A percentile compares a stretch with the other conserved stretches of the same genome.
Conservation (phyloP, 1,140 invertebrate genomes). For the Colletes gigas region DNA sequence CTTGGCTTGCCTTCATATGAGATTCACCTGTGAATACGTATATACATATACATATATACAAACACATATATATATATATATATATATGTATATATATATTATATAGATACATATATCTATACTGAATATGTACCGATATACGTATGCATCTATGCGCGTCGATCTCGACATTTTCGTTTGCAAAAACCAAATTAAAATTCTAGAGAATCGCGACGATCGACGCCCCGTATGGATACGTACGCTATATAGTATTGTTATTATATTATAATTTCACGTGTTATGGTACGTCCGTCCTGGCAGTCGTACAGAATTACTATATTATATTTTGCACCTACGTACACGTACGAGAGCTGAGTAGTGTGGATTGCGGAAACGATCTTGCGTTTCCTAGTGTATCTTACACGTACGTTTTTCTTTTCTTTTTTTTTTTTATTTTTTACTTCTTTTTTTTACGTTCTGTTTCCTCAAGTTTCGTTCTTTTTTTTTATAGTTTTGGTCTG, state of each 20-base stretch:
- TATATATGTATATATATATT: slow-evolving; percentile 62
- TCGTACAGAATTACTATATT: slow-evolving; percentile 57
- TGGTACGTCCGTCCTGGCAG: slow-evolving; percentile 67
- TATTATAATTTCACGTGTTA: slow-evolving; percentile 68
- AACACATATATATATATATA: slow-evolving; percentile 67
- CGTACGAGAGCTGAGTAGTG: slow-evolving; percentile 64
- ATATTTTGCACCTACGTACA: slow-evolving; percentile 58
- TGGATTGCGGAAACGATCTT: slow-evolving; percentile 60
- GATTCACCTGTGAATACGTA: slow-evolving; percentile 76
- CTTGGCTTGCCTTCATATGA: slow-evolving; percentile 81
- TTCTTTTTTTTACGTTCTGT: background rate
- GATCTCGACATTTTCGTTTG: too few relatives aligned
- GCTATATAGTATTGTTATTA: slow-evolving; percentile 63
- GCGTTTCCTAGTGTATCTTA: slow-evolving; percentile 57
- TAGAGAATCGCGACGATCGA: background rate
- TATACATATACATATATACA: slow-evolving; percentile 68
- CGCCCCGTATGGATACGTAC: slow-evolving; percentile 22
- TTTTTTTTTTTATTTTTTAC: slow-evolving; percentile 25
- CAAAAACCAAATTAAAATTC: too few relatives aligned
- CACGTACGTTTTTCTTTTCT: slow-evolving; percentile 35
- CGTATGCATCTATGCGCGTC: slow-evolving; percentile 36
- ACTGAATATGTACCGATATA: slow-evolving; percentile 62
- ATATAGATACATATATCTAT: slow-evolving; percentile 59
- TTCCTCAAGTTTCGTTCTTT: slow-evolving; percentile 2
- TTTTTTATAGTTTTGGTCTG: slow-evolving; percentile 2